Evolutionary conservation across 2,888 invertebrate species (phyloP).

Genomic region (Biston stratarius): DNA sequence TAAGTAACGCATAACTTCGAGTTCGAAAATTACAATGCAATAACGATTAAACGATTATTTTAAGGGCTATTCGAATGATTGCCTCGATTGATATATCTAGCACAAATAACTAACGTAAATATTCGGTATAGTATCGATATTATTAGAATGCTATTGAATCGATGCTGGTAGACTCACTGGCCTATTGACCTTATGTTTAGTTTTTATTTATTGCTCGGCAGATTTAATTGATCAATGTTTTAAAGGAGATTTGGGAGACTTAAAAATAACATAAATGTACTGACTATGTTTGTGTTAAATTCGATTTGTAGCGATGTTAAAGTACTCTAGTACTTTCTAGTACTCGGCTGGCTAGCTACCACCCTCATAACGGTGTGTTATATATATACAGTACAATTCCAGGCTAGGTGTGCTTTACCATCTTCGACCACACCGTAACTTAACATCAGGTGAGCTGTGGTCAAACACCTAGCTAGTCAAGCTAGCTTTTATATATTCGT

Average conservation of each 20-base stretch:
- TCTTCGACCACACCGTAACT: no score
- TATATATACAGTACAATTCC: no score
- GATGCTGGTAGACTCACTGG: constrained; percentile 57
- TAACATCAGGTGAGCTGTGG: no score
- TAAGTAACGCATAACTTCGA: constrained; percentile 32
- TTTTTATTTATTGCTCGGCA: constrained; percentile 48
- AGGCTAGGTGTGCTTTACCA: no score
- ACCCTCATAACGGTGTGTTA: no score
- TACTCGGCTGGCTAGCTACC: no score
- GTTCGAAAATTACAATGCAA: constrained; percentile 32
- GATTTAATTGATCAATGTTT: constrained; percentile 46
- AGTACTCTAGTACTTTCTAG: no score
- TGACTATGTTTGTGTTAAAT: constrained; percentile 15
- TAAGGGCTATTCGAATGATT: constrained; percentile 33
- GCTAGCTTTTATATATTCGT: no score
- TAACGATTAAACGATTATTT: constrained; percentile 35
- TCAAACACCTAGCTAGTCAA: no score
- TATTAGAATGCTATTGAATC: constrained; percentile 48
- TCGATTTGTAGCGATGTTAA: no score
- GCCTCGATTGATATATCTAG: constrained; percentile 45
- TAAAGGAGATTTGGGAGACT: constrained; percentile 7
- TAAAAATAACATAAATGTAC: constrained; percentile 14
- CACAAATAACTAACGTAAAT: constrained; percentile 38
- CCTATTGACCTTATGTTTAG: constrained; percentile 55
- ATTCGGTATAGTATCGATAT: constrained; percentile 31